Conservation (phyloP, 2,888 invertebrate genomes). For the Drosophila paramelanica region DNA sequence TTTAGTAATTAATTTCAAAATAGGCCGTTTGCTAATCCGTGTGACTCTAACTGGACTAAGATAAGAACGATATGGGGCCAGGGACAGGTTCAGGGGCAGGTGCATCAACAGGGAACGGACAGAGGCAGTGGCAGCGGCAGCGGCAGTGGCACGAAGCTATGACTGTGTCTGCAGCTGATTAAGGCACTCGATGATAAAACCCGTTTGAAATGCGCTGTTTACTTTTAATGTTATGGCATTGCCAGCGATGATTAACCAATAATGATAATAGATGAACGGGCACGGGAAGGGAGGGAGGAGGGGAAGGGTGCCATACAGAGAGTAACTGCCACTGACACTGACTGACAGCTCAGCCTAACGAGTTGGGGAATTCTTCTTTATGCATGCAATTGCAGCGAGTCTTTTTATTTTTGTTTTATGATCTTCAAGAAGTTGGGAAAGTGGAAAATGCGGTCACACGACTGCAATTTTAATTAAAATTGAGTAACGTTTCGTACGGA, state of each 20-base stretch:
- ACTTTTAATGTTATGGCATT: constrained; percentile 64
- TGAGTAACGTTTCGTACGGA: constrained; percentile 44
- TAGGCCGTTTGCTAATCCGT: constrained; percentile 55
- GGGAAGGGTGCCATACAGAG: background rate
- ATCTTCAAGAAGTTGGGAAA: constrained; percentile 40
- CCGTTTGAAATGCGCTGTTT: constrained; percentile 69
- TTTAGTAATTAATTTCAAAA: constrained; percentile 75
- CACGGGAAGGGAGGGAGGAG: background rate
- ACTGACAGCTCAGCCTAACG: constrained; percentile 51
- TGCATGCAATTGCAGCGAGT: constrained; percentile 53
- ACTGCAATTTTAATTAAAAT: constrained; percentile 67
- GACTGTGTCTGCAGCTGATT: constrained; percentile 53
- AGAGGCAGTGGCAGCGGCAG: background rate
- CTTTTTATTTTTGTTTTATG: constrained; percentile 44
- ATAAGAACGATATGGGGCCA: constrained; percentile 7
- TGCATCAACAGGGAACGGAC: background rate
- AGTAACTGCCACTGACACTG: constrained; percentile 33
- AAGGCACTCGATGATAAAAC: constrained; percentile 60
- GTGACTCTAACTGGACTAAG: constrained; percentile 59
- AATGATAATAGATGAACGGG: constrained; percentile 56
- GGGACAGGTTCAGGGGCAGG: constrained; percentile 3
- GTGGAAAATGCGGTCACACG: constrained; percentile 53
- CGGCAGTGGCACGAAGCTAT: constrained; percentile 1
- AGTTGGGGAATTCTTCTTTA: constrained; percentile 49
- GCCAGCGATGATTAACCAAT: constrained; percentile 72